These are phyloP conservation scores for Notiomystis cincta DNA, from an alignment of 2,113 vertebrate genomes.

Conservation along the genomic window DNA sequence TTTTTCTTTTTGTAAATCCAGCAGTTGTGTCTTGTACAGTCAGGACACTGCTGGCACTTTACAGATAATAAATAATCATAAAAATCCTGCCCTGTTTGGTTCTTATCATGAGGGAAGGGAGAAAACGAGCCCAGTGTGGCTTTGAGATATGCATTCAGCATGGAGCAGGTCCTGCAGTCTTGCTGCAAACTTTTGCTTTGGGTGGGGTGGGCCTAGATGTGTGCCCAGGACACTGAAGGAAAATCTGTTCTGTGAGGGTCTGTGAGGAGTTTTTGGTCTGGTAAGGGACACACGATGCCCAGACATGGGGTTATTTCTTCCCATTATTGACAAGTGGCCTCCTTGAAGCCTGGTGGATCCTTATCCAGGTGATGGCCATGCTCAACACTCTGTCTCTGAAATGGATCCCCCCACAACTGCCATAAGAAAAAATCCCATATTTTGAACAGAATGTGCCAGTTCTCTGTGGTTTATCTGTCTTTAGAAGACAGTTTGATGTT, in stretches of 20 bases:
- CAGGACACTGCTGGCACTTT: not conserved
- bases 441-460: not conserved
- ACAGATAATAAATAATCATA: constrained; percentile 53
- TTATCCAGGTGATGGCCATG: not conserved
- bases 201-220: not conserved
- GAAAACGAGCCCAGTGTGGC: not conserved
- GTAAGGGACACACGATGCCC: not conserved
- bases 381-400: fast-evolving
- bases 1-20: constrained; percentile 15
- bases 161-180: not conserved
- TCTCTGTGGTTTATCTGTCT: not conserved
- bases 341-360: not conserved
- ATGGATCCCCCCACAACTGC: fast-evolving
- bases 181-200: not conserved
- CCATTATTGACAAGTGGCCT: not conserved
- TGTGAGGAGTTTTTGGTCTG: not conserved
- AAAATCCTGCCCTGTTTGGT: constrained; percentile 20
- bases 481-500: not conserved
- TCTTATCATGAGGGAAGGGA: not conserved
- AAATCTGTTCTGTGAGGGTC: not conserved
- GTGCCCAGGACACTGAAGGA: not conserved
- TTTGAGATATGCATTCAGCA: not conserved
- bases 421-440: not conserved
- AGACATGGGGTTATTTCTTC: not conserved
- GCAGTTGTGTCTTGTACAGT: not conserved